phyloP scores from a whole-genome alignment of 2,888 invertebrate genomes.

The Cremastinae sp. region DNA sequence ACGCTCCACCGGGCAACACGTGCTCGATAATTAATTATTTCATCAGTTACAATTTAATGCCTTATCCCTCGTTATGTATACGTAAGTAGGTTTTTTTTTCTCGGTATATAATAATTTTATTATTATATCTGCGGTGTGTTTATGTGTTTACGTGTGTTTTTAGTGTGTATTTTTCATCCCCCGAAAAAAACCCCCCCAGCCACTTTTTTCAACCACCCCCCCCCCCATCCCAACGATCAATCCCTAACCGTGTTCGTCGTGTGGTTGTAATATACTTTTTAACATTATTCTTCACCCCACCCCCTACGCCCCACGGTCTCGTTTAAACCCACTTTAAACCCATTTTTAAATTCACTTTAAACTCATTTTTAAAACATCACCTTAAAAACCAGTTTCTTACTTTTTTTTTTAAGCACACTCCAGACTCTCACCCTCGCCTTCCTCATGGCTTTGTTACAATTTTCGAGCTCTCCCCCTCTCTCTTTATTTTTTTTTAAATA shows the following conservation, averaged over 20 bases:
- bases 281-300: slow-evolving; percentile 2
- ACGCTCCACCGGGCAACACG: no score
- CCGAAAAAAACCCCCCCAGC: no score
- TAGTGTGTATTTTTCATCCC: slow-evolving; percentile 30
- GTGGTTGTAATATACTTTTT: neutral
- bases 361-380: no score
- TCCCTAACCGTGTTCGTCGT: neutral
- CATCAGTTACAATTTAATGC: slow-evolving; percentile 58
- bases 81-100: slow-evolving; percentile 52
- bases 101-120: slow-evolving; percentile 65
- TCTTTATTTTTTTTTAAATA: slow-evolving; percentile 23
- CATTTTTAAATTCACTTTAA: no score
- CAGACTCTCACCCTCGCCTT: no score
- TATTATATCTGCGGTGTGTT: slow-evolving; percentile 55
- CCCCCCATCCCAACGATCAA: no score
- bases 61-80: slow-evolving; percentile 60
- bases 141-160: slow-evolving; percentile 26
- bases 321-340: no score
- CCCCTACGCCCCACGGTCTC: neutral
- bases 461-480: no score
- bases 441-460: no score
- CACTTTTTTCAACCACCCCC: slow-evolving; percentile 1
- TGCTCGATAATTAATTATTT: slow-evolving; percentile 53
- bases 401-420: no score
- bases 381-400: no score